Base-by-base conservation (phyloP, 2,113 vertebrate species). In the Vulpes ferrilata region DNA sequence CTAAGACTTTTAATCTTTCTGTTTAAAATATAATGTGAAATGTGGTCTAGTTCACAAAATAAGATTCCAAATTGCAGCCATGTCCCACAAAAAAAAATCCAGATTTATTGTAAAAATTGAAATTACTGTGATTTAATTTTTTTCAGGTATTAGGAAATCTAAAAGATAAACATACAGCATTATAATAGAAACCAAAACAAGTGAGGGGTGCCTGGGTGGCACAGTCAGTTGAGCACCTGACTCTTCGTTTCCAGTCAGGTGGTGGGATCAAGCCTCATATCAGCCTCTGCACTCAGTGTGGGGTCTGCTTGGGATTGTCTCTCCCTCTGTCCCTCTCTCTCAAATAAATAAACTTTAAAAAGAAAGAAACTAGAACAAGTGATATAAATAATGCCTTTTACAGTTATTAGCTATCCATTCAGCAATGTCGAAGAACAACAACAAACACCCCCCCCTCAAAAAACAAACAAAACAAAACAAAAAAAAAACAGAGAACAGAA, bases 31-130 rank as follows among this genome's bases (percentile, higher is more conserved):
- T 80, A 71, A 57, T 19, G 8, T 16, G 11, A 79, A 78, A 53
- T 88, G 22, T 79, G 19, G 12, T 51, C 74, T 67, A 19, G 88
- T 91, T 94, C 25, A 92, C 43, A 86, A 92, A 95, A 91, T 83
- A 22, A 92, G 35, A 11, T 83, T 73, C 23, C 13, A 73, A 60
- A 81, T 57, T 55, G 65, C 71, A 92, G 12, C 3, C 30, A 86
- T 9, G 30, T 93, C 7, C 30, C 8, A 85, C 2, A 85, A 76
- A 51, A 55, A 55, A 76, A 51, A 51, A 92, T 93, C 95, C 7
- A 88, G 25, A 89, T 71, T 78, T 80, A 43, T 43, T 76, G 90
- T 53, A 25, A 64, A 85, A 94, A 74, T 19, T 78, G 9, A 90
- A 80, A 90, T 51, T 25, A 60, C 0, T 93, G 13, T 19, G 17